Base-by-base conservation (phyloP, 2,888 invertebrate species). In the Tipula vernalis region DNA sequence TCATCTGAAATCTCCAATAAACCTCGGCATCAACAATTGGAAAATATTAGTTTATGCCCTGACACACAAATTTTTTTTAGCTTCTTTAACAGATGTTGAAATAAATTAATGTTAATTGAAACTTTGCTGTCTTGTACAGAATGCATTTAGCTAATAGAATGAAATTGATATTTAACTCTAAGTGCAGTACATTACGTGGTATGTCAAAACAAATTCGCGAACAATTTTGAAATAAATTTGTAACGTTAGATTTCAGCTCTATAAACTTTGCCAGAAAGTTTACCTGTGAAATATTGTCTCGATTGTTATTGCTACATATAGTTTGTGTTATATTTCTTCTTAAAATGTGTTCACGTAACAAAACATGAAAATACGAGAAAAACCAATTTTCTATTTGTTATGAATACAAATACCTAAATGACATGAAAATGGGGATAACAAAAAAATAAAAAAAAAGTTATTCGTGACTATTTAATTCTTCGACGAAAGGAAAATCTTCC, bases 351-450 rank as follows among this genome's bases (percentile, higher is more conserved):
- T 71, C 71, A 71, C 71, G 71, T 71, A 71, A 12, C 71, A 39
- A 57, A 71, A 71, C 71, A 71, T 71, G 71, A 71, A 71, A 71
- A 71, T 71, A 71, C 71, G 71, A 71, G 71, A 71, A 71, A 71
- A 71, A 71, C 71, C 71, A 71, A 71, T 71, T 71, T 71, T 71
- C 71, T 71, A 71, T 71, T 71, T 71, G 71, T 71, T 71, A 71
- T 71, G 71, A 71, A 71, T 71, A 71, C 71, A 71, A 71, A 71
- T 71, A 71, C 71, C 18, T 18, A 71, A 71, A 71, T 28, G 71
- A 71, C 71, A 71, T 28, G 71, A 71, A 71, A 71, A 71, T 71
- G 71, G 71, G 71, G 71, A 71, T 71, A 28, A 4, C 28, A 71
- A 3, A 71, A 18, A 28, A 18, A 71, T 28, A 71, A 71, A 71